Conservation (phyloP, 2,113 vertebrate genomes). For the Zosterops lateralis region DNA sequence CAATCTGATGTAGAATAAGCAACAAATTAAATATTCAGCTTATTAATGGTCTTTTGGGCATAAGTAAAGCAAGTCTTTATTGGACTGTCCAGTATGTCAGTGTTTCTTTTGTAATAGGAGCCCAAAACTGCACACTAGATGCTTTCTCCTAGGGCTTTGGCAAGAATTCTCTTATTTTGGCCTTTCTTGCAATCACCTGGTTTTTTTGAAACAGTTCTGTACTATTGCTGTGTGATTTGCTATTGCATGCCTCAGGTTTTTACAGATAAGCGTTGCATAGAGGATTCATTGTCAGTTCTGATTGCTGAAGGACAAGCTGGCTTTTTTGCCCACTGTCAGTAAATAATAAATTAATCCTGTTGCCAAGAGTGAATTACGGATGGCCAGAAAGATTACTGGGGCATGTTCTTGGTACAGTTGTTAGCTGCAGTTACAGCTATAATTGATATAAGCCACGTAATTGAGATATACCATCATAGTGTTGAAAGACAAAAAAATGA, state of each 20-base stretch:
- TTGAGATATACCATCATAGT: background rate
- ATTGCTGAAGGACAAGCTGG: background rate
- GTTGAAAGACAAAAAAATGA: background rate
- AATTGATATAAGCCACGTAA: background rate
- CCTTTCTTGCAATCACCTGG: background rate
- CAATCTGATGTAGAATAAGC: background rate
- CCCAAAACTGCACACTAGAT: background rate
- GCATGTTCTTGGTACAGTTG: background rate
- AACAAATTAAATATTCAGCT: background rate
- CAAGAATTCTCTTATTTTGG: background rate
- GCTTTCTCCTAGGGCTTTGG: background rate
- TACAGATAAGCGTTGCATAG: background rate
- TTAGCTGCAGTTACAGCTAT: background rate
- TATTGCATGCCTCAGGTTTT: background rate
- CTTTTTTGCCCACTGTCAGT: background rate
- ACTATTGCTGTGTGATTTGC: background rate
- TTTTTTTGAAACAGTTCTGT: background rate
- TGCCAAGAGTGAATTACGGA: background rate
- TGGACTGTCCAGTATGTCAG: background rate
- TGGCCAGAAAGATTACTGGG: background rate
- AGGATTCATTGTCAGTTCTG: background rate
- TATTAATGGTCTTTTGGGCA: background rate
- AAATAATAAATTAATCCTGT: background rate
- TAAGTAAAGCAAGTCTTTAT: background rate
- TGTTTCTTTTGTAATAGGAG: background rate